Evolutionary conservation across 2,113 vertebrate species (phyloP).

Genomic region (Terrapene triunguis): DNA sequence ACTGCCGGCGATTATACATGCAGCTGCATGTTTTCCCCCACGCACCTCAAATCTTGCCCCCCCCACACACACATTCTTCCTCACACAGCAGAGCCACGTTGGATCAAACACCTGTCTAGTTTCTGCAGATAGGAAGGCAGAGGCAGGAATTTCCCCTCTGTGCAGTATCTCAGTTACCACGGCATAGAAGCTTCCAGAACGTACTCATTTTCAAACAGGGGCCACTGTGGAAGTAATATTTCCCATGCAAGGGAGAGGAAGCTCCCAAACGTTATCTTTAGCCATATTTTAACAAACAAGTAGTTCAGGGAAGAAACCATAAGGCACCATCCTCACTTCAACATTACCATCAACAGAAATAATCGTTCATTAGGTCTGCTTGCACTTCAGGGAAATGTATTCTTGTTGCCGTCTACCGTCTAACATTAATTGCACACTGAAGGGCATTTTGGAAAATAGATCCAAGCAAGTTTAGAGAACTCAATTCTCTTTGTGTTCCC

Average conservation of each 20-base stretch:
- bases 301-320: background rate
- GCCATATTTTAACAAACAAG: background rate
- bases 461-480: background rate
- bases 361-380: background rate
- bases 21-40: background rate
- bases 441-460: conserved; percentile 43
- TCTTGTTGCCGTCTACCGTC: background rate
- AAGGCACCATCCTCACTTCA: rapidly evolving
- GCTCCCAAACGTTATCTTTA: too few species aligned
- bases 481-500: conserved; percentile 16
- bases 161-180: background rate
- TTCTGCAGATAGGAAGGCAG: background rate
- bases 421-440: conserved; percentile 6
- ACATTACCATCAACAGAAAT: background rate
- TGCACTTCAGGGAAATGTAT: background rate
- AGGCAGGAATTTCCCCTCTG: background rate
- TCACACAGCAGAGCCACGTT: background rate
- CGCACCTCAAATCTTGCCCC: background rate
- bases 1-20: background rate
- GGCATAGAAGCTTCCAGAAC: background rate
- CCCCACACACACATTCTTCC: too few species aligned
- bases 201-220: background rate
- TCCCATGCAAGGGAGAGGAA: background rate
- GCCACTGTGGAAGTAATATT: background rate
- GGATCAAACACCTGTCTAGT: background rate